Evolutionary conservation across 2,113 vertebrate genomes (phyloP), one percentile per base, ranked within the genome.

Genomic region (Butastur rufipennis): DNA sequence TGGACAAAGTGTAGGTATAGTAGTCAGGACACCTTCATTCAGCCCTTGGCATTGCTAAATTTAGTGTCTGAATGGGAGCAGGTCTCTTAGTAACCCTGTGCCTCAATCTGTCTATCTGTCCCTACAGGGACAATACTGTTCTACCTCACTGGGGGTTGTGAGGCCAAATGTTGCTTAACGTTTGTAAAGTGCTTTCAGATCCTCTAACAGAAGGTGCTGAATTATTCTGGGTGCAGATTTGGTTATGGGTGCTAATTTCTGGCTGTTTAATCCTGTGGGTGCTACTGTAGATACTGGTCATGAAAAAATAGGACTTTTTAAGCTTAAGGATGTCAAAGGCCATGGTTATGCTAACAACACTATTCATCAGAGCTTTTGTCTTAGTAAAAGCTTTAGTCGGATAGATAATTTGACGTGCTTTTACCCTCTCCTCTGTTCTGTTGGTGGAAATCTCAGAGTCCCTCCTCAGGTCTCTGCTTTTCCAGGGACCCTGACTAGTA

Each of bases 81-180:
- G 96, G 96, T 97, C 97, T 97, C 95, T 94, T 97, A 65, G 86
- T 97, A 96, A 97, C 93, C 96, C 94, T 96, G 96, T 98, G 95
- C 97, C 97, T 98, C 97, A 91, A 81, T 95, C 93, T 79, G 88
- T 90, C 90, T 96, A 26, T 96, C 95, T 96, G 91, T 97, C 82
- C 94, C 88, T 87, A 19, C 65, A 78, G 91, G 96, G 97, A 86
- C 92, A 90, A 87, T 42, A 80, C 81, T 97, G 40, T 96, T 97
- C 97, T 97, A 97, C 96, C 97, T 97, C 96, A 97, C 86, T 86
- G 96, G 74, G 93, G 96, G 65, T 93, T 97, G 96, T 97, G 95
- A 95, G 95, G 95, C 88, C 89, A 90, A 90, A 70, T 93, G 79
- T 85, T 95, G 71, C 68, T 87, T 78, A 72, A 90, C 48, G 19